These are phyloP conservation scores for Patella caerulea DNA, from an alignment of 2,888 invertebrate genomes.

Conservation along the genomic window DNA sequence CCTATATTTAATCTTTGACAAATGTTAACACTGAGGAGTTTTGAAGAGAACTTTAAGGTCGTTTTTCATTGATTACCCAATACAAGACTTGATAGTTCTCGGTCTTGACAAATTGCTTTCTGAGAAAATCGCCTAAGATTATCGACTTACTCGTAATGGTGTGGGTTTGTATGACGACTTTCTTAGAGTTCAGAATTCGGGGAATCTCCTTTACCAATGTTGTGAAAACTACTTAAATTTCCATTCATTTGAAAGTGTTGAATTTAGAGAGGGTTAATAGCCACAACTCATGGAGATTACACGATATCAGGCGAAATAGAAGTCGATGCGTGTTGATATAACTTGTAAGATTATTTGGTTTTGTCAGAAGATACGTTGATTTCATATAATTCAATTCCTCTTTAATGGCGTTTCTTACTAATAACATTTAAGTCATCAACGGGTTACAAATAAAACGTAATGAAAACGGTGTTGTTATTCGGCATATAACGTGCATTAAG, in stretches of 20 bases:
- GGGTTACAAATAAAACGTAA: too few relatives aligned
- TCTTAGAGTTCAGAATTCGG: not conserved
- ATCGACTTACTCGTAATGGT: constrained; percentile 1
- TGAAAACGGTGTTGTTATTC: too few relatives aligned
- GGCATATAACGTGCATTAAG: too few relatives aligned
- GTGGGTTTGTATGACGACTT: not conserved
- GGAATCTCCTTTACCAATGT: not conserved
- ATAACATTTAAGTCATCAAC: too few relatives aligned
- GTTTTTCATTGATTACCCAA: constrained; percentile 7
- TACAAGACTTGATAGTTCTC: constrained; percentile 2
- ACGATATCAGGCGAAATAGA: too few relatives aligned
- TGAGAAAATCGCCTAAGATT: not conserved
- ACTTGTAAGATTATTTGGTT: too few relatives aligned
- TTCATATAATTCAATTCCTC: too few relatives aligned
- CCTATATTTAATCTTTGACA: constrained; percentile 6
- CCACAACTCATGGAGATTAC: too few relatives aligned
- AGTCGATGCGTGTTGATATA: too few relatives aligned
- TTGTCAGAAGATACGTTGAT: too few relatives aligned
- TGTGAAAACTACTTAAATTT: not conserved
- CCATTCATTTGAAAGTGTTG: not conserved
- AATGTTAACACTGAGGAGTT: constrained; percentile 1
- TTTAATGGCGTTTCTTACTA: too few relatives aligned
- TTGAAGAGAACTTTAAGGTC: not conserved
- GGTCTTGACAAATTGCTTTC: constrained; percentile 2
- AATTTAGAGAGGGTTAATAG: too few relatives aligned